Conservation (phyloP, 2,113 vertebrate genomes). For the Sinocyclocheilus grahami region DNA sequence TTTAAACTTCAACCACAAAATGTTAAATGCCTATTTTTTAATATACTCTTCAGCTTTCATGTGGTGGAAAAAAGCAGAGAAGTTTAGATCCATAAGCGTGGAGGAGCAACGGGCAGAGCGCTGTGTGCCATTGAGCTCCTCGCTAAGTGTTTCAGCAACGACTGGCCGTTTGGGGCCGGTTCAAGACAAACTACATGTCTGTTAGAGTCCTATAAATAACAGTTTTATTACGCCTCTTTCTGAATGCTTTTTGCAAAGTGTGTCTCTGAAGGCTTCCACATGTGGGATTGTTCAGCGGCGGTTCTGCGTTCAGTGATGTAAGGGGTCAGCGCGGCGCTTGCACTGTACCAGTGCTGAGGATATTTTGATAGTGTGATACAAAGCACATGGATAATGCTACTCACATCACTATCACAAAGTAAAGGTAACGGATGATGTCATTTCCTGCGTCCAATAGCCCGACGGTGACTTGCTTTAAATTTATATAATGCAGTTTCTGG, state of each 20-base stretch:
- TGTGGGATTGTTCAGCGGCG: slow-evolving; percentile 60
- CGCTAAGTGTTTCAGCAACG: slow-evolving; percentile 62
- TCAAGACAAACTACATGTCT: slow-evolving; percentile 78
- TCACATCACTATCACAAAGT: slow-evolving; percentile 27
- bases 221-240: slow-evolving; percentile 71
- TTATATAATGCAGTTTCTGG: not conserved
- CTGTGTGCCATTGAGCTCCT: slow-evolving; percentile 43
- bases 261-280: slow-evolving; percentile 66
- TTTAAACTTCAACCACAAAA: slow-evolving; percentile 55
- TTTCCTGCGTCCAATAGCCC: too few species aligned
- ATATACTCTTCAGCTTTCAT: slow-evolving; percentile 65
- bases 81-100: slow-evolving; percentile 59
- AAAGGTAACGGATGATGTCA: slow-evolving; percentile 8
- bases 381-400: slow-evolving; percentile 48
- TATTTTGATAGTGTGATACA: slow-evolving; percentile 38
- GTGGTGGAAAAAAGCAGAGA: slow-evolving; percentile 61
- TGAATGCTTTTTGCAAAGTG: slow-evolving; percentile 73
- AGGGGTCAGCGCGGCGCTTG: not conserved
- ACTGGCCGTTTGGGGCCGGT: slow-evolving; percentile 67
- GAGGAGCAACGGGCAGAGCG: slow-evolving; percentile 27
- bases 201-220: slow-evolving; percentile 79
- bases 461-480: not conserved
- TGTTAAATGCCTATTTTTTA: slow-evolving; percentile 68
- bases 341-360: not conserved
- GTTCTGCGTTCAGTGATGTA: slow-evolving; percentile 24